Evolutionary conservation across 2,113 vertebrate species (phyloP).

Genomic region (Otolemur garnettii): DNA sequence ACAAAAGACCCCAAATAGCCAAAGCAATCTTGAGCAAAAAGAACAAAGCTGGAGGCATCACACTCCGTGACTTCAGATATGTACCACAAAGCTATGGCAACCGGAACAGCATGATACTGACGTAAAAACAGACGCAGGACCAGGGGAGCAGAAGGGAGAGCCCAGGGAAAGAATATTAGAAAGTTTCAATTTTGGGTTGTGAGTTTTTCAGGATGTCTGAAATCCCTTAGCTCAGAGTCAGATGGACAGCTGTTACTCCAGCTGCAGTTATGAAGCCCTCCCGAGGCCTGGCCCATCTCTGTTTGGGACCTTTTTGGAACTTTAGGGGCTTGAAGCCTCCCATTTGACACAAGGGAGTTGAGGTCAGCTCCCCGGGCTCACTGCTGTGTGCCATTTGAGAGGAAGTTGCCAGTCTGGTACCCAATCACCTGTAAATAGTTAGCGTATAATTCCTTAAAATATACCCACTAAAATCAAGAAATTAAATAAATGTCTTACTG

Average conservation of each 20-base stretch:
- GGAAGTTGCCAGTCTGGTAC: not conserved
- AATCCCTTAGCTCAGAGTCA: not conserved
- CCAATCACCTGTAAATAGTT: not conserved
- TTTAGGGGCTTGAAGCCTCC: not conserved
- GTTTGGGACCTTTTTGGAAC: not conserved
- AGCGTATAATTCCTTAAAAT: not conserved
- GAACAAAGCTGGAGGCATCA: not conserved
- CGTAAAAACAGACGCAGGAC: not conserved
- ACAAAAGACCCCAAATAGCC: not conserved
- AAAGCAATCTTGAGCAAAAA: not conserved
- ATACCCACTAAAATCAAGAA: not conserved
- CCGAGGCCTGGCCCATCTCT: fast-evolving
- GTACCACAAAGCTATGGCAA: not conserved
- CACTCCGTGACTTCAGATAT: not conserved
- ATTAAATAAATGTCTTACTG: not conserved
- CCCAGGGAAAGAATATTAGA: not conserved
- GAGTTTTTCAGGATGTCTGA: not conserved
- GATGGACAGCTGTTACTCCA: not conserved
- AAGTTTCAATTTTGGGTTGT: not conserved
- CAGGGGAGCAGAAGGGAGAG: not conserved
- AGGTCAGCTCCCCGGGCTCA: not conserved
- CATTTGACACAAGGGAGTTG: fast-evolving
- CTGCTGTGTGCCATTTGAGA: not conserved
- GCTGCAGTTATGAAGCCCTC: fast-evolving
- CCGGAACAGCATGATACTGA: not conserved